These are phyloP conservation scores for Amphiprion clarkii DNA, from an alignment of 2,797 vertebrate species.

Conservation along the genomic window DNA sequence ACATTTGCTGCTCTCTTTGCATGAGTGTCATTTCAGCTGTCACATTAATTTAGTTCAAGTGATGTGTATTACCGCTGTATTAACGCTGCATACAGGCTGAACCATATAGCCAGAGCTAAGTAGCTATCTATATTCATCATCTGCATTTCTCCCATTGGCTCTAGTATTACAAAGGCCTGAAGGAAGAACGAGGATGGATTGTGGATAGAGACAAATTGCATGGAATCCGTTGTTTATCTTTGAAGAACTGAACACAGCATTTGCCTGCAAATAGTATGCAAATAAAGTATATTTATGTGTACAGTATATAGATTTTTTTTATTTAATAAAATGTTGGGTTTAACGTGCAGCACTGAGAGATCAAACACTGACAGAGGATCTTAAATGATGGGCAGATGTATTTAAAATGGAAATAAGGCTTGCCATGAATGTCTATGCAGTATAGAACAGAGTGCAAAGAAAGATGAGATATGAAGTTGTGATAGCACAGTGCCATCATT, in stretches of 20 bases:
- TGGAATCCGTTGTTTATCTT: conserved; percentile 68
- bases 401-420: conserved; percentile 17
- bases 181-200: conserved; percentile 52
- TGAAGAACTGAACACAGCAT: conserved; percentile 52
- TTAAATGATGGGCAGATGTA: conserved; percentile 26
- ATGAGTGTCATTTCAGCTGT: conserved; percentile 36
- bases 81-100: conserved; percentile 26
- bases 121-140: conserved; percentile 75
- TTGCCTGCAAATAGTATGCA: conserved; percentile 58
- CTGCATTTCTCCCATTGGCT: conserved; percentile 60
- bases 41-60: conserved; percentile 41
- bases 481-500: conserved; percentile 44
- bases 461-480: conserved; percentile 38
- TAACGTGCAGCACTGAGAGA: conserved; percentile 56
- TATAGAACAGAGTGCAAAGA: conserved; percentile 18
- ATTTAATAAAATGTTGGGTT: conserved; percentile 59
- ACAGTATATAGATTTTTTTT: conserved; percentile 42
- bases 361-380: conserved; percentile 52
- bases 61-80: conserved; percentile 33
- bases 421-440: conserved; percentile 5
- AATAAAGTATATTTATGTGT: conserved; percentile 59
- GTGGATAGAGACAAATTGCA: conserved; percentile 60
- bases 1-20: conserved; percentile 11
- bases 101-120: conserved; percentile 54
- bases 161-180: conserved; percentile 52